Conservation (phyloP, 2,797 vertebrate genomes). For the Iguana delicatissima region DNA sequence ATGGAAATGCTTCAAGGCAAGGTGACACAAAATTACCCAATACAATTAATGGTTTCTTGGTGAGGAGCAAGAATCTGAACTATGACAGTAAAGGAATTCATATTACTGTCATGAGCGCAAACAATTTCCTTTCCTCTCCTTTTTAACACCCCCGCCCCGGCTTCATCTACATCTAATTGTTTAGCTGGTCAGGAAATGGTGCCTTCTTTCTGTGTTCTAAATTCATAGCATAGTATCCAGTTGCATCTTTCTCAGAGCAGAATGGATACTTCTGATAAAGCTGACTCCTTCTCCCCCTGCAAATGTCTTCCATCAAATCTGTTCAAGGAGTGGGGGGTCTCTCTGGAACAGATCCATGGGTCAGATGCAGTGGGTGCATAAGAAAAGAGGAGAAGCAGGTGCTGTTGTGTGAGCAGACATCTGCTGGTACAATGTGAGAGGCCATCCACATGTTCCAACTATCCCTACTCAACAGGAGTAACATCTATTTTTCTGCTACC, state of each 20-base stretch:
- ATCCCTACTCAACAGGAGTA: neutral
- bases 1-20: slow-evolving; percentile 8
- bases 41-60: neutral
- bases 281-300: too few species aligned
- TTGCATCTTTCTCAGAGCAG: neutral
- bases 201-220: neutral
- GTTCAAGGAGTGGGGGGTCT: neutral
- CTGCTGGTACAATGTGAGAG: neutral
- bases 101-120: slow-evolving; percentile 7
- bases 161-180: neutral
- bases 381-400: neutral
- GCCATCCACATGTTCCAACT: neutral
- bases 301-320: neutral
- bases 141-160: too few species aligned
- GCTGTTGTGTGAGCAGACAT: neutral
- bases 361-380: neutral
- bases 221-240: neutral
- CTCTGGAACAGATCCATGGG: neutral
- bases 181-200: slow-evolving; percentile 3
- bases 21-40: neutral
- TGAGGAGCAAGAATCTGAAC: slow-evolving; percentile 18
- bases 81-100: neutral
- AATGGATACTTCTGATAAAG: neutral
- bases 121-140: neutral
- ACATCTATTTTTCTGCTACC: neutral